phyloP scores from a whole-genome alignment of 92 coral and sea anemone genomes.

The Heliopora coerulea region DNA sequence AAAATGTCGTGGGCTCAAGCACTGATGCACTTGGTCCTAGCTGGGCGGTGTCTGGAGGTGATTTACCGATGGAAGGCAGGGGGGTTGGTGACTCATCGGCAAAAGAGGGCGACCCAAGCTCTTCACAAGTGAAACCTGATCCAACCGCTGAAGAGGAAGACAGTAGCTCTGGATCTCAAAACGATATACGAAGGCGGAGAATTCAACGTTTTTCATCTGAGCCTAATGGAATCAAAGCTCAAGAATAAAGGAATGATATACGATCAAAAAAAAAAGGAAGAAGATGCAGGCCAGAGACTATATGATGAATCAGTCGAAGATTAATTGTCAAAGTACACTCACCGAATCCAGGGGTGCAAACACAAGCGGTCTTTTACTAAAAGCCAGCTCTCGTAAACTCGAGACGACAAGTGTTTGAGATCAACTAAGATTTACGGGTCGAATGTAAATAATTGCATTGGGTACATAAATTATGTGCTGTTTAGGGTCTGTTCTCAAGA shows the following conservation, averaged over 20 bases:
- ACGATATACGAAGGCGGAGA: constrained; percentile 20
- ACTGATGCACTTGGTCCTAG: constrained; percentile 30
- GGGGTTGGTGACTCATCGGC: neutral
- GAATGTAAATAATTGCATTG: too few species aligned
- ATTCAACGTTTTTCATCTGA: constrained; percentile 1
- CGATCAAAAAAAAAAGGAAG: neutral
- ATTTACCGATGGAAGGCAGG: neutral
- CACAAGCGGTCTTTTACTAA: too few species aligned
- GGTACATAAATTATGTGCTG: too few species aligned
- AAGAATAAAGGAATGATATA: neutral
- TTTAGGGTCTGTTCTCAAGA: too few species aligned
- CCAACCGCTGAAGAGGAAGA: neutral
- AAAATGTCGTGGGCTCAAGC: neutral
- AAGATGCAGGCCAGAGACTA: too few species aligned
- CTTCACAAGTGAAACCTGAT: constrained; percentile 4
- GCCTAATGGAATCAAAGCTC: neutral
- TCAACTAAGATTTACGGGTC: too few species aligned
- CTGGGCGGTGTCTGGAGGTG: constrained; percentile 15
- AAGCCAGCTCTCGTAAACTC: too few species aligned
- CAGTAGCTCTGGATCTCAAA: neutral
- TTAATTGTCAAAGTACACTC: too few species aligned
- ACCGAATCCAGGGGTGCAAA: too few species aligned
- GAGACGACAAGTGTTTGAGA: too few species aligned
- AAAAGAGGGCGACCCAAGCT: neutral
- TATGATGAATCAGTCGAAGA: too few species aligned